Percentiles rank a stretch among this genome's conserved stretches.
phyloP scores from a whole-genome alignment of 1,140 invertebrate genomes.

The Geopemphigus sp. region DNA sequence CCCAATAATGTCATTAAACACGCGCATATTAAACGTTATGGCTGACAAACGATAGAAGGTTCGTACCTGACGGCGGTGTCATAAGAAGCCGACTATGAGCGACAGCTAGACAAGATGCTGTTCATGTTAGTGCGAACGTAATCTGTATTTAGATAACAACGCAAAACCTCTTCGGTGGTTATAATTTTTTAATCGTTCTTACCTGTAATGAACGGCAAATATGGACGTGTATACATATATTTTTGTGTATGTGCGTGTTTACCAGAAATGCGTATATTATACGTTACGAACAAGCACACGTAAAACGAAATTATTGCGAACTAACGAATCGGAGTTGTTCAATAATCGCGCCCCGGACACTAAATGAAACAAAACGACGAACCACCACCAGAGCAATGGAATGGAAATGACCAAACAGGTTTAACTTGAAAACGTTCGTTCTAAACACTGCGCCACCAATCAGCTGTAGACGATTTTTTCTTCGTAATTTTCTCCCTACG shows the following conservation, averaged over 20 bases:
- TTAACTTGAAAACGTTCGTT: constrained; percentile 19
- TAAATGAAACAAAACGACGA: not conserved
- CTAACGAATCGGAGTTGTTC: not conserved
- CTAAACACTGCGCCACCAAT: not conserved
- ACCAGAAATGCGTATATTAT: too few species aligned
- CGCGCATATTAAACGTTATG: too few species aligned
- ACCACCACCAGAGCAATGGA: not conserved
- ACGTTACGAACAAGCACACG: too few species aligned
- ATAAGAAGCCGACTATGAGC: not conserved
- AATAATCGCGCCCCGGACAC: too few species aligned
- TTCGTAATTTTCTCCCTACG: constrained; percentile 2
- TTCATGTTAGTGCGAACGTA: not conserved
- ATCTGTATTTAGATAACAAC: not conserved
- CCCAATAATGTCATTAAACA: too few species aligned
- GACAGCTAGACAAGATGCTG: not conserved
- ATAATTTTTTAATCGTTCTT: not conserved
- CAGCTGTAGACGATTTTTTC: constrained; percentile 25
- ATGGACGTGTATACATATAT: not conserved
- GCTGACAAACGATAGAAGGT: too few species aligned
- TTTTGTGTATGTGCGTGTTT: not conserved
- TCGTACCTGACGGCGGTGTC: too few species aligned
- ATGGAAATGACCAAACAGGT: constrained; percentile 39
- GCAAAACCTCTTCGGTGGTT: not conserved
- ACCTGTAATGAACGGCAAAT: not conserved
- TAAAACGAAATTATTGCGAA: too few species aligned